Evolutionary conservation across 64 coral and sea anemone genomes (phyloP).

Genomic region (Montipora sp.): DNA sequence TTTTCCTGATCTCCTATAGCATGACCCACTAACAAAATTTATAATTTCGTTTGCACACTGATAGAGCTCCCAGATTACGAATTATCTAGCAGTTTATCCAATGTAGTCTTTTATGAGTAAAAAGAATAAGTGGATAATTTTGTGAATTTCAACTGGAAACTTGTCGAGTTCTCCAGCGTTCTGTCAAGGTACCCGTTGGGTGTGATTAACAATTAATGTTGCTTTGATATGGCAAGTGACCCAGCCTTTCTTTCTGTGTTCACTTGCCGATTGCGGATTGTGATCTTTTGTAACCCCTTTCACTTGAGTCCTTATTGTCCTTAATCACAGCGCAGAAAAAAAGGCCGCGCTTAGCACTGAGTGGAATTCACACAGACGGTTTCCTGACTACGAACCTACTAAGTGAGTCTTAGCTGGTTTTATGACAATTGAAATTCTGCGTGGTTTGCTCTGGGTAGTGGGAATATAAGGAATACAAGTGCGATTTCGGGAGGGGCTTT

Average conservation of each 20-base stretch:
- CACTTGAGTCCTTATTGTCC: background rate
- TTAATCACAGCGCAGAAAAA: background rate
- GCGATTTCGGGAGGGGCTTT: no score
- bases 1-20: background rate
- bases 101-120: background rate
- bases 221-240: conserved; percentile 35
- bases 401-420: no score
- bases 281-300: background rate
- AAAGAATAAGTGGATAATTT: background rate
- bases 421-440: no score
- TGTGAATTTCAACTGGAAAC: conserved; percentile 17
- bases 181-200: conserved; percentile 20
- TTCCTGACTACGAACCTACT: no score
- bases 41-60: conserved; percentile 16
- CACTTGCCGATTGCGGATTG: conserved; percentile 41
- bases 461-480: no score
- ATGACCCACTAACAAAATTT: background rate
- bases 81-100: background rate
- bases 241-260: conserved; percentile 1
- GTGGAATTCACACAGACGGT: background rate
- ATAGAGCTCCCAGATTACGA: background rate
- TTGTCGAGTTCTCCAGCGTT: background rate
- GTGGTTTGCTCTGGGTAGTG: no score
- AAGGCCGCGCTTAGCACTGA: background rate
- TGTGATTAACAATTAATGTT: conserved; percentile 25